Conservation (phyloP, 2,113 vertebrate species). For the Ceyx margarethae region DNA sequence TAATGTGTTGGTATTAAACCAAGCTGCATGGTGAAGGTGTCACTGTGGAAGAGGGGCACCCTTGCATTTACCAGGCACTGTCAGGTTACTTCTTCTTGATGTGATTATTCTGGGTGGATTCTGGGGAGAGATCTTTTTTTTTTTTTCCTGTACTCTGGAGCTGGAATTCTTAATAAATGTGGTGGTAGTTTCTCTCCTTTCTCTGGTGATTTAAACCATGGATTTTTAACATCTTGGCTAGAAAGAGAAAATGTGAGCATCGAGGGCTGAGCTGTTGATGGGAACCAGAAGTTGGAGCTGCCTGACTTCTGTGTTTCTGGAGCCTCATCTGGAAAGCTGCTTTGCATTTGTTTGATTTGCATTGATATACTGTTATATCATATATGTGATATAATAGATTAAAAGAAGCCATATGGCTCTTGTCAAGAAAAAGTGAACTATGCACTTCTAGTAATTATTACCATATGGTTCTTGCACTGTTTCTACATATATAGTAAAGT, state of each 20-base stretch:
- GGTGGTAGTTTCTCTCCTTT: constrained; percentile 2
- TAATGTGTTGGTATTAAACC: not conserved
- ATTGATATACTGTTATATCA: constrained; percentile 65
- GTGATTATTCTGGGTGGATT: not conserved
- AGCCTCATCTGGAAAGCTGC: constrained; percentile 50
- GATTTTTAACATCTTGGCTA: not conserved
- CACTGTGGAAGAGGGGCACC: not conserved
- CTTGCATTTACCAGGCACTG: not conserved
- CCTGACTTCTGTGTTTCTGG: not conserved
- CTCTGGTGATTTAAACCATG: constrained; percentile 7
- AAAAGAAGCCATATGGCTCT: constrained; percentile 70
- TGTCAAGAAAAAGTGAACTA: constrained; percentile 68
- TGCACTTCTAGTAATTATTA: constrained; percentile 59
- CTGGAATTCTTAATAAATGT: constrained; percentile 18
- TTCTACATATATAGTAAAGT: not conserved
- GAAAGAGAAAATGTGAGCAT: constrained; percentile 1
- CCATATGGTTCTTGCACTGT: constrained; percentile 47
- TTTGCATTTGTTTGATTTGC: constrained; percentile 39
- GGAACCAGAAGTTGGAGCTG: not conserved
- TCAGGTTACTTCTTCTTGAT: not conserved
- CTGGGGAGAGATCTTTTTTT: not conserved
- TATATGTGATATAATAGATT: constrained; percentile 70
- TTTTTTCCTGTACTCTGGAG: not conserved
- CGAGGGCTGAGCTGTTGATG: not conserved
- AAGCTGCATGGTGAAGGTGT: not conserved